Percentiles rank a stretch among this genome's conserved stretches.
Conservation (phyloP, 1,140 invertebrate species). For the Nilaparvata lugens region DNA sequence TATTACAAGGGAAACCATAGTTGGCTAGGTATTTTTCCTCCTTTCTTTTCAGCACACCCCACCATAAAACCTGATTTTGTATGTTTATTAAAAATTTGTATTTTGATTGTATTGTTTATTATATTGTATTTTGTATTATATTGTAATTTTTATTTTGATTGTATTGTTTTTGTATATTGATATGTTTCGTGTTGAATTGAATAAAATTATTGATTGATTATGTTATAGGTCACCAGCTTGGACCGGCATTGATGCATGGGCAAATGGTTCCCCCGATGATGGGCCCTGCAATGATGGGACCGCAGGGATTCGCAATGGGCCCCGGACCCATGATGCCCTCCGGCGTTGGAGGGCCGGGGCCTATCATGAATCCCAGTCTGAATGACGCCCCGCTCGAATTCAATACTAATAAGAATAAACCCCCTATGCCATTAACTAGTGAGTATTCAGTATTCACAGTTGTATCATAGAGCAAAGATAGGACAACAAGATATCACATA, state of each 20-base stretch:
- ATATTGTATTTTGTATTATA: no score
- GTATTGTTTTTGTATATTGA: conserved; percentile 4
- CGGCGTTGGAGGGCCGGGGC: conserved; percentile 27
- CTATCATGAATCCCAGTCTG: conserved; percentile 41
- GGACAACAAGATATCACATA: no score
- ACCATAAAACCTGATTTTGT: no score
- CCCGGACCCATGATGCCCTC: conserved; percentile 24
- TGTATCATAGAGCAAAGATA: no score
- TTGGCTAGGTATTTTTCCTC: no score
- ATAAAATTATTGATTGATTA: neutral
- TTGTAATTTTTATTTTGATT: no score
- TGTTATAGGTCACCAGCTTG: conserved; percentile 32
- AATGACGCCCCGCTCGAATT: conserved; percentile 60
- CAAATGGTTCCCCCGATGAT: conserved; percentile 23
- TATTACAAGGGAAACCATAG: no score
- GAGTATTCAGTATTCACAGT: neutral
- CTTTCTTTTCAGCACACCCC: no score
- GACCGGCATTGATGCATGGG: neutral
- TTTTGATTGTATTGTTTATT: no score
- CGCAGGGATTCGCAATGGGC: conserved; percentile 40
- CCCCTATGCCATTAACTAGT: conserved; percentile 36
- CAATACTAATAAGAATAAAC: conserved; percentile 54
- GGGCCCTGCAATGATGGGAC: conserved; percentile 35
- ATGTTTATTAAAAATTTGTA: no score
- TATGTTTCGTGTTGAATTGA: neutral